Conservation (phyloP, 2,113 vertebrate genomes). For the Hydrolagus affinis region DNA sequence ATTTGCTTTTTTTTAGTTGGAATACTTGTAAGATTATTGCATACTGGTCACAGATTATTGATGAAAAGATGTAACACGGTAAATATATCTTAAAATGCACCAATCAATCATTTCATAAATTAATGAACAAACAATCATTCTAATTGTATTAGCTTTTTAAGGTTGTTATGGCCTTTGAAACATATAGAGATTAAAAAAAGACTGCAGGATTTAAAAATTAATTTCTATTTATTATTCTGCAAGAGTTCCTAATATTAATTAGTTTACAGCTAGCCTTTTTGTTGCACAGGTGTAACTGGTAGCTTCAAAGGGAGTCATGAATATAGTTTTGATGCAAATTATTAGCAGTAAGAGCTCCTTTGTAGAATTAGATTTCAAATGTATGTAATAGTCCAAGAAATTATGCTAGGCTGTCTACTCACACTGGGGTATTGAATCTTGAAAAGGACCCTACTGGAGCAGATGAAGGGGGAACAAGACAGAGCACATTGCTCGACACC, state of each 20-base stretch:
- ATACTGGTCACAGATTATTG: background rate
- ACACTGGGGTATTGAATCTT: slow-evolving; percentile 79
- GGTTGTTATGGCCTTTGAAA: background rate
- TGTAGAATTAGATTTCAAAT: slow-evolving; percentile 14
- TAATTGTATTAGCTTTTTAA: background rate
- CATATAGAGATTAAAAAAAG: background rate
- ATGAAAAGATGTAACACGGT: background rate
- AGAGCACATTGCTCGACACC: slow-evolving; percentile 87
- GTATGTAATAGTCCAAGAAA: slow-evolving; percentile 16
- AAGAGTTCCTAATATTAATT: background rate
- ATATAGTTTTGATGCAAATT: slow-evolving; percentile 23
- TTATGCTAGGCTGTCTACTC: slow-evolving; percentile 56
- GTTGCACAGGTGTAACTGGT: background rate
- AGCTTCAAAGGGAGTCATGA: background rate
- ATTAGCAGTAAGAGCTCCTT: background rate
- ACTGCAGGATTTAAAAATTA: background rate
- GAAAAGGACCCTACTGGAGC: slow-evolving; percentile 66
- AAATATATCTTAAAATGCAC: background rate
- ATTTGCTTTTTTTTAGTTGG: background rate
- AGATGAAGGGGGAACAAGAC: slow-evolving; percentile 62
- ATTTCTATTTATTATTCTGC: background rate
- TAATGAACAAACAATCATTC: background rate
- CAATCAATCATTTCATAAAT: slow-evolving; percentile 17
- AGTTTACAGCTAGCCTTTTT: background rate
- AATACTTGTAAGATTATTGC: background rate